Percentiles rank a stretch among this genome's conserved stretches.
Evolutionary conservation across 2,797 vertebrate genomes (phyloP).

Genomic region (Semaprochilodus insignis): DNA sequence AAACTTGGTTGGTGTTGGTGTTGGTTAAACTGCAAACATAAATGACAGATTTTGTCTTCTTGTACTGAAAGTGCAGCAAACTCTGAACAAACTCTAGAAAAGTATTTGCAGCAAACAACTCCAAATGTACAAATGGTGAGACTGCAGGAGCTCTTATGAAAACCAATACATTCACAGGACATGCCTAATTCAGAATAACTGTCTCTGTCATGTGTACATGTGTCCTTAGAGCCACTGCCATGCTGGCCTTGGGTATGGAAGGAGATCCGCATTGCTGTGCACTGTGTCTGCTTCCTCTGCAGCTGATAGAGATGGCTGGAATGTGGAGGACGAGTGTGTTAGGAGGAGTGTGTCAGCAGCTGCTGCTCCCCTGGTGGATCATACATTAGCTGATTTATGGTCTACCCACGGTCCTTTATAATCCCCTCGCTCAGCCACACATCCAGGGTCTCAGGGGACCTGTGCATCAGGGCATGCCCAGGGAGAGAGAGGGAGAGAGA

Average conservation of each 20-base stretch:
- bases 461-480: neutral
- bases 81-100: too few species aligned
- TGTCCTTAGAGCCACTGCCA: neutral
- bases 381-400: conserved; percentile 69
- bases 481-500: neutral
- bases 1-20: too few species aligned
- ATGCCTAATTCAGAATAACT: too few species aligned
- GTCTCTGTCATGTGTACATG: neutral
- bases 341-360: neutral
- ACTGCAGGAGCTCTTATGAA: too few species aligned
- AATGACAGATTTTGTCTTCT: too few species aligned
- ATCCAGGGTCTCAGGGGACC: conserved; percentile 37
- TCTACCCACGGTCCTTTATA: conserved; percentile 59
- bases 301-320: neutral
- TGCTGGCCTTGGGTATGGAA: neutral
- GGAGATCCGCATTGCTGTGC: neutral
- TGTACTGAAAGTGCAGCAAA: too few species aligned
- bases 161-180: too few species aligned
- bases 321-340: neutral
- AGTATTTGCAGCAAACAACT: too few species aligned
- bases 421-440: conserved; percentile 38
- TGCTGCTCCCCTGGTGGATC: conserved; percentile 38
- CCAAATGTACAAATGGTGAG: neutral
- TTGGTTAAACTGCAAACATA: too few species aligned
- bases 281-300: neutral